These are phyloP conservation scores for Protobothrops mucrosquamatus DNA, from an alignment of 2,113 vertebrate species.

Conservation along the genomic window DNA sequence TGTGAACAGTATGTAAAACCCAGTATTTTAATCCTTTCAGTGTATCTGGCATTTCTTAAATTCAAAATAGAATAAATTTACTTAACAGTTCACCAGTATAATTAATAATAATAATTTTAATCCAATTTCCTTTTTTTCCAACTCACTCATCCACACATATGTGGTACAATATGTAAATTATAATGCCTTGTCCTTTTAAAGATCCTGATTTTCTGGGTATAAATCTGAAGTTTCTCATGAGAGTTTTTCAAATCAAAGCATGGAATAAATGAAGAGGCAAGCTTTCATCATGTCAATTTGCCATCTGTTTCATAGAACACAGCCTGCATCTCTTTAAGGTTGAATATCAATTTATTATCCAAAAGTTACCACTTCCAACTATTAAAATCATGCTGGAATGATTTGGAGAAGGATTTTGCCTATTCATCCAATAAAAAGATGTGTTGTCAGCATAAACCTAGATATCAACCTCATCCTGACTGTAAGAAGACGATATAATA, in stretches of 20 bases:
- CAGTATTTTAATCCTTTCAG: conserved; percentile 55
- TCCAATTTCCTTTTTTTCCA: conserved; percentile 38
- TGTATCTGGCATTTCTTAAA: conserved; percentile 45
- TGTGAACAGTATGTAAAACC: conserved; percentile 23
- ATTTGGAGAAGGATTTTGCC: conserved; percentile 65
- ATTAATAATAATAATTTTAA: conserved; percentile 58
- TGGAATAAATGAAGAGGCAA: conserved; percentile 42
- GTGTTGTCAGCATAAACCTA: conserved; percentile 60
- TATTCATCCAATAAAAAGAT: conserved; percentile 60
- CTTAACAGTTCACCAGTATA: conserved; percentile 59
- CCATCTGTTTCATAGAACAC: conserved; percentile 72
- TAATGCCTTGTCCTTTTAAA: conserved; percentile 56
- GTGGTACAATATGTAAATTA: conserved; percentile 58
- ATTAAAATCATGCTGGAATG: conserved; percentile 68
- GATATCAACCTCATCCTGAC: conserved; percentile 40
- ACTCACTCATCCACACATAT: conserved; percentile 59
- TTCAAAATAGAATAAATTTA: conserved; percentile 59
- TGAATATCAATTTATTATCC: conserved; percentile 72
- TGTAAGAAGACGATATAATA: conserved; percentile 36
- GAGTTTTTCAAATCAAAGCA: conserved; percentile 49
- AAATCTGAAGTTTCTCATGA: conserved; percentile 68
- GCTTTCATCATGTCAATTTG: conserved; percentile 69
- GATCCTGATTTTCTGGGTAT: conserved; percentile 49
- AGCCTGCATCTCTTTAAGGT: conserved; percentile 69
- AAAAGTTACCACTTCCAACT: conserved; percentile 68